Evolutionary conservation across 2,888 invertebrate species (phyloP), one percentile per base, ranked within the genome.

Genomic region (Platypus cylindrus): DNA sequence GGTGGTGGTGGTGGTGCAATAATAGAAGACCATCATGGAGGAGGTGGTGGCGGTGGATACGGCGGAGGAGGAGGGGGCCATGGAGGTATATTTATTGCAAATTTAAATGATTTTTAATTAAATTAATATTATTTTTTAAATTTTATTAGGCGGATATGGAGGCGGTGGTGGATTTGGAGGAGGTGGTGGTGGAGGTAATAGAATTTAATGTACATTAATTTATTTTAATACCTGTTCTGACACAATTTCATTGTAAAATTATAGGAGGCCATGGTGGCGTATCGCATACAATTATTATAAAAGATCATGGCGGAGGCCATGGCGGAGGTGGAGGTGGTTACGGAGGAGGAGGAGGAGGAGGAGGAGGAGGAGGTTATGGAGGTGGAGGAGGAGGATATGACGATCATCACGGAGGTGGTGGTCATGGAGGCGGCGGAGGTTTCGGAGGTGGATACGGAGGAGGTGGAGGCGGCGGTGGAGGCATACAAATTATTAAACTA

Each of bases 161-260:
- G 39, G 37, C 15, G 38, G 35, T 7, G 41, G 41, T 12, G 40
- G 37, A 23, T 37, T 27, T 34, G 36, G 37, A 14, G 41, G 41
- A 18, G 41, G 41, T 5, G 30, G 30, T 3, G 24, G 16, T 5
- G 8, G 16, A 24, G 4, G 12, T 24, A 9, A 11, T 24, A 12
- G 4, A n/a, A 11, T 24, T 9, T n/a, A n/a, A n/a, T n/a, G n/a
- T n/a, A n/a, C n/a, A n/a, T n/a, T n/a, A n/a, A n/a, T 20, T 20
- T 20, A 20, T 20, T 20, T 20, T 20, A 7, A 20, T 7, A 9
- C 7, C 20, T 20, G 5, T 20, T 20, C 7, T 20, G 5, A 20
- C 20, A 20, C n/a, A n/a, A n/a, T n/a, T n/a, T n/a, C n/a, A n/a
- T n/a, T n/a, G n/a, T n/a, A n/a, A n/a, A n/a, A n/a, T n/a, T 9